Evolutionary conservation across 1,140 invertebrate species (phyloP), one percentile per base, ranked within the genome.

Genomic region (Rhizoglyphus robini): DNA sequence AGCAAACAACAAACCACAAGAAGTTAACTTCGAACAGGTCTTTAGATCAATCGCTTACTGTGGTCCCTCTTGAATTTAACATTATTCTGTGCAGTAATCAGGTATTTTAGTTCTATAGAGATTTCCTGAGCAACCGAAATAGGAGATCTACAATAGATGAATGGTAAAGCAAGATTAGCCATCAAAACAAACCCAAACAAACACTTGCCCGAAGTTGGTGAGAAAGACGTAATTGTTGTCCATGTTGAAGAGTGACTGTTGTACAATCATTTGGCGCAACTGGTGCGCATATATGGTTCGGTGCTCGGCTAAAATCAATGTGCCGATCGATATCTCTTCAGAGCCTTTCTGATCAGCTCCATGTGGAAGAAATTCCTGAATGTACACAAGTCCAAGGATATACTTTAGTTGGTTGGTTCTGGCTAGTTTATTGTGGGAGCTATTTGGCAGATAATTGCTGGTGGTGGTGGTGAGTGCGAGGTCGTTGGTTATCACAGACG

Each of bases 241-340:
- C 58, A 60, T 32, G 13, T 60, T 41, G 29, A 60, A 60, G 11
- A 60, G 13, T 4, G 58, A 60, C 36, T 60, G 15, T 46, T 60
- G 58, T 34, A 29, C 2, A 18, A 60, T 60, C 3, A 60, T 2
- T 46, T 60, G 15, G 36, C 58, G 58, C 15, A 60, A 27, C 3
- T 15, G 27, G 15, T 32, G 2, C 11, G 15, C 58, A 46, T 60
- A 32, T 1, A 60, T 23, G 23, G 27, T 60, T n/a, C 41, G 41
- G 41, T 46, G 41, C 29, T 60, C 27, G 2, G 58, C 11, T 46
- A 60, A 60, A 1, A 60, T 34, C 2, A 60, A 20, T 46, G 58
- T 60, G 23, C 58, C 58, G 2, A 60, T 29, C 13, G 8, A 32
- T 34, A 60, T 32, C 36, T 60, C 58, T 34, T 60, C 29, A 23